phyloP scores from a whole-genome alignment of 2,888 invertebrate genomes.

The Amphipoea oculea region DNA sequence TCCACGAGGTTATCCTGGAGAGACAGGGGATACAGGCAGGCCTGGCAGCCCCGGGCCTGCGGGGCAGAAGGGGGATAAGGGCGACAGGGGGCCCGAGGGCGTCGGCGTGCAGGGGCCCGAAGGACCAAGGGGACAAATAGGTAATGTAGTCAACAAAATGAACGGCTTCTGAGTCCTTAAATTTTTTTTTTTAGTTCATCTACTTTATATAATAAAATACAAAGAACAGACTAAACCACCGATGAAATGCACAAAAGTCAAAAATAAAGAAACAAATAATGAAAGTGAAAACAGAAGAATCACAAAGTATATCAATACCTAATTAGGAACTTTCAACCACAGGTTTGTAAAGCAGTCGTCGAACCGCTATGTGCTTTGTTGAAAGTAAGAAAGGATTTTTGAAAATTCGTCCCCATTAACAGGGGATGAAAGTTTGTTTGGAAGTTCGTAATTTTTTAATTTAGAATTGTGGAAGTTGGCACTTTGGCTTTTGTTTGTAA shows the following conservation, averaged over 20 bases:
- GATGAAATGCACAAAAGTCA: background rate
- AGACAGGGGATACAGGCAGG: slow-evolving; percentile 92
- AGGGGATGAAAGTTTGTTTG: background rate
- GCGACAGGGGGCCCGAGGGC: slow-evolving; percentile 93
- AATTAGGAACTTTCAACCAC: too few relatives aligned
- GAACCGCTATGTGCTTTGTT: too few relatives aligned
- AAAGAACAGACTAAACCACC: background rate
- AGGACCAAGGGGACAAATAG: slow-evolving; percentile 93
- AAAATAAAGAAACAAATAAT: background rate
- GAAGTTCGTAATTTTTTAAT: background rate
- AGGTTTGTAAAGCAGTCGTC: too few relatives aligned
- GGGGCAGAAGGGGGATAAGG: slow-evolving; percentile 94
- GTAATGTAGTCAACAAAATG: slow-evolving; percentile 77
- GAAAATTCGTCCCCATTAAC: background rate
- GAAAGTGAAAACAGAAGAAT: background rate
- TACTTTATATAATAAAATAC: background rate
- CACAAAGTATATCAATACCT: too few relatives aligned
- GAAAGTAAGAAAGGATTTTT: background rate
- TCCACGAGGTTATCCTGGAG: slow-evolving; percentile 93
- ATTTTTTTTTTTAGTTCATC: background rate
- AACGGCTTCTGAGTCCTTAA: background rate
- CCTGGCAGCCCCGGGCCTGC: slow-evolving; percentile 91
- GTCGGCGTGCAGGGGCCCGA: slow-evolving; percentile 93
- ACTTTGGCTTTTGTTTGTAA: background rate
- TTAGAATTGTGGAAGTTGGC: background rate